phyloP scores from a whole-genome alignment of 2,113 vertebrate genomes.

The human region GRCh38 chrX:132012501-132013000 shows the following conservation, averaged over 20 bases:
- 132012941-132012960: constrained; percentile 5
- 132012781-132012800: neutral
- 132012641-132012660: neutral
- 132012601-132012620: neutral
- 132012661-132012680: neutral
- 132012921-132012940: constrained; percentile 15
- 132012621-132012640: neutral
- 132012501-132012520: constrained; percentile 21
- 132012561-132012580: neutral
- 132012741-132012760: constrained; percentile 1
- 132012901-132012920: neutral
- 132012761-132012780: neutral
- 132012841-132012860: constrained; percentile 3
- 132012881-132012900: constrained; percentile 25
- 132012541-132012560: constrained; percentile 3
- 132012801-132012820: constrained; percentile 9
- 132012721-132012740: neutral
- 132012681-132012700: neutral
- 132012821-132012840: constrained; percentile 10
- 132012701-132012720: neutral
- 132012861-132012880: neutral
- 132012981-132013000: neutral
- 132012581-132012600: neutral
- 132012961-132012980: constrained; percentile 11
- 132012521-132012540: neutral